A percentile compares a stretch with the other conserved stretches of the same genome.
Evolutionary conservation across 2,113 vertebrate species (phyloP).

Genomic region (Corythornis cristatus): DNA sequence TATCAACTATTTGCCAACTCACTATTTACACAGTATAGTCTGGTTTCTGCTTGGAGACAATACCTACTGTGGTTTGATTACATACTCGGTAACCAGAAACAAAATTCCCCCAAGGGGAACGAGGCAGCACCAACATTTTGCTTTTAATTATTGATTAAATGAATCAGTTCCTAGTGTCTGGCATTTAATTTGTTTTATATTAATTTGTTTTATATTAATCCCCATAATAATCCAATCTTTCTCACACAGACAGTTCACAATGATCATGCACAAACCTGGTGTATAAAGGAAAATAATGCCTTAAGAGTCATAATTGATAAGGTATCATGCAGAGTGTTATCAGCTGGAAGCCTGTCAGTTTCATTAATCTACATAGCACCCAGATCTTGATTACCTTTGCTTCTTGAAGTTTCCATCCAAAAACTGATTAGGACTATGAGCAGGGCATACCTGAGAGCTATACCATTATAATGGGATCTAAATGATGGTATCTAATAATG

Average conservation of each 20-base stretch:
- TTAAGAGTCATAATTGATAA: background rate
- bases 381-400: background rate
- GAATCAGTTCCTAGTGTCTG: background rate
- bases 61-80: background rate
- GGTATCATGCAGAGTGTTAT: background rate
- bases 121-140: background rate
- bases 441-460: background rate
- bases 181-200: background rate
- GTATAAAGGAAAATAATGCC: background rate
- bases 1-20: background rate
- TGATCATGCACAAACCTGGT: background rate
- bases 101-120: background rate
- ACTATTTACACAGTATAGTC: background rate
- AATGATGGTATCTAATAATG: no score
- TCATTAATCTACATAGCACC: background rate
- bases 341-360: background rate
- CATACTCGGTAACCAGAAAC: conserved; percentile 28
- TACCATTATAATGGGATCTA: no score
- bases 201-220: background rate
- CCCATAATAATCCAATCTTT: background rate
- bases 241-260: background rate
- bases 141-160: conserved; percentile 8
- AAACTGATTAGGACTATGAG: background rate
- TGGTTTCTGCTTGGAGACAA: conserved; percentile 42
- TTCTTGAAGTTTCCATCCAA: background rate